Conservation (phyloP, 2,888 invertebrate species). For the Athalia circularis region DNA sequence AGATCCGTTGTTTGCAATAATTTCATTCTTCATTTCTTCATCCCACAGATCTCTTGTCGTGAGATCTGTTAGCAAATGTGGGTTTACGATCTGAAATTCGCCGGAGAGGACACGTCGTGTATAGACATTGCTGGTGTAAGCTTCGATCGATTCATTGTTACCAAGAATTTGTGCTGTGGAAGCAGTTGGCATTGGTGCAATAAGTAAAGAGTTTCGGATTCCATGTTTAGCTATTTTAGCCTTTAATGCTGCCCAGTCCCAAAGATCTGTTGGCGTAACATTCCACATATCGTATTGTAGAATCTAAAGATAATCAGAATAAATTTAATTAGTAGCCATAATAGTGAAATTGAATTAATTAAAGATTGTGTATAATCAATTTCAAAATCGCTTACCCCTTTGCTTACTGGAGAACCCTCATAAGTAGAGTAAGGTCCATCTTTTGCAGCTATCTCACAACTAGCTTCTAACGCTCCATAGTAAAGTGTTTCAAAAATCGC, state of each 20-base stretch:
- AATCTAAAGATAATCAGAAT: conserved; percentile 75
- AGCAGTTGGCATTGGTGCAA: conserved; percentile 99
- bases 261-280: conserved; percentile 88
- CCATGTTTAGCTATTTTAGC: conserved; percentile 91
- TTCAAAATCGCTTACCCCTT: conserved; percentile 80
- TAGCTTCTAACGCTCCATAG: conserved; percentile 96
- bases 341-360: conserved; percentile 6
- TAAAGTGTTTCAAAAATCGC: conserved; percentile 99
- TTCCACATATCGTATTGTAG: conserved; percentile 99
- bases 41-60: conserved; percentile 95
- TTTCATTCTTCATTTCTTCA: conserved; percentile 95
- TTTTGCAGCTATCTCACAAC: conserved; percentile 93
- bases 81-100: conserved; percentile 97
- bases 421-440: conserved; percentile 94
- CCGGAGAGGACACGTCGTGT: conserved; percentile 95
- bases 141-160: conserved; percentile 98
- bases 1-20: conserved; percentile 94
- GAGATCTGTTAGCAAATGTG: conserved; percentile 94
- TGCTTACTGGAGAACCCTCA: conserved; percentile 92
- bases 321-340: not conserved
- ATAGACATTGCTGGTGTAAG: conserved; percentile 98
- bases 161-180: conserved; percentile 99
- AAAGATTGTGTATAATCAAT: conserved; percentile 4
- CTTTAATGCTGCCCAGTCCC: conserved; percentile 93
- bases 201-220: conserved; percentile 91